Evolutionary conservation across 2,113 vertebrate genomes (phyloP).

Genomic region (Empidonax alnorum): DNA sequence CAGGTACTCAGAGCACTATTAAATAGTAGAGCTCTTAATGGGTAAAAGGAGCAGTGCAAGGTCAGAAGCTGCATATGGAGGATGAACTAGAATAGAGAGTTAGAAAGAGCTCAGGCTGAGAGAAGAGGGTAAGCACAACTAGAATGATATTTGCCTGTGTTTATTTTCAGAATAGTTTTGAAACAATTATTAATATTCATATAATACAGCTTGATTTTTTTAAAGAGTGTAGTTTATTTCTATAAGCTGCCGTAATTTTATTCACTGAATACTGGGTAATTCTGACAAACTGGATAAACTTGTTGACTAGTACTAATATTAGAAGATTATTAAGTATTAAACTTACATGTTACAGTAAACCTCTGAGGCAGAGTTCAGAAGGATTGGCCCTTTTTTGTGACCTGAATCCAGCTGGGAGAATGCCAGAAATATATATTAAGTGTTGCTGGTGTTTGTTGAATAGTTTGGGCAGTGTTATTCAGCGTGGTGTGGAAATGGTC

Average conservation of each 20-base stretch:
- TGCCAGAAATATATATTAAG: slow-evolving; percentile 27
- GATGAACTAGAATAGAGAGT: neutral
- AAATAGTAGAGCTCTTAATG: neutral
- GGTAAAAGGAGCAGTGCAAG: neutral
- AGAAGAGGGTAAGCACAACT: neutral
- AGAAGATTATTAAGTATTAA: neutral
- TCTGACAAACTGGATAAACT: neutral
- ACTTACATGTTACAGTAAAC: neutral
- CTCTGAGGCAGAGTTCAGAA: neutral
- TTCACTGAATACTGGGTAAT: neutral
- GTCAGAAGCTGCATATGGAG: neutral
- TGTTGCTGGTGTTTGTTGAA: slow-evolving; percentile 33
- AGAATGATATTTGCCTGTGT: neutral
- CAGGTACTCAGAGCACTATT: neutral
- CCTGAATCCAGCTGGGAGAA: slow-evolving; percentile 21
- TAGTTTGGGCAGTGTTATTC: neutral
- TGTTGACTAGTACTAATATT: neutral
- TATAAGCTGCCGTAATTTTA: neutral
- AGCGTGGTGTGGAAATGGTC: slow-evolving; percentile 41
- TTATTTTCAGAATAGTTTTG: neutral
- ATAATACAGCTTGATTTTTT: neutral
- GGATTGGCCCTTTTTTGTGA: neutral
- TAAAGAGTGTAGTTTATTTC: neutral
- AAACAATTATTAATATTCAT: neutral
- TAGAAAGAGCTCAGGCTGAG: neutral